phyloP scores from a whole-genome alignment of 2,113 vertebrate genomes.

The Gambusia holbrooki region DNA sequence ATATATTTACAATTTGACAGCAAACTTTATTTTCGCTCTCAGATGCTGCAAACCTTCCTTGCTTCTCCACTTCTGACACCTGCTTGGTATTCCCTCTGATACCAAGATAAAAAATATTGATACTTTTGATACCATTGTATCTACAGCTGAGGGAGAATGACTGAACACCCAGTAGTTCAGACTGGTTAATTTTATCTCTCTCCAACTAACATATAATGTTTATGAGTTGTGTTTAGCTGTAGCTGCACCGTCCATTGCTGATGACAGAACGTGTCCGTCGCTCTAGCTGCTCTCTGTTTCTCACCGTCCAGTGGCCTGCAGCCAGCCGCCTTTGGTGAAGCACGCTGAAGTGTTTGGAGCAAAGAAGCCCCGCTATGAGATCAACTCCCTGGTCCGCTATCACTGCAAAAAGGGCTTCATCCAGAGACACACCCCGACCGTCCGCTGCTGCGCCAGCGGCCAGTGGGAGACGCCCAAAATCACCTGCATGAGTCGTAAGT shows the following conservation, averaged over 20 bases:
- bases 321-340: conserved; percentile 90
- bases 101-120: too few relatives aligned
- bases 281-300: not conserved
- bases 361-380: conserved; percentile 90
- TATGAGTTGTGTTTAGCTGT: not conserved
- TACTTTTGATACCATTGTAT: too few relatives aligned
- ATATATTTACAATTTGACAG: too few relatives aligned
- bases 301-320: conserved; percentile 84
- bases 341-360: conserved; percentile 90
- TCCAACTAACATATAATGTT: not conserved
- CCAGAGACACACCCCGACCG: conserved; percentile 90
- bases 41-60: too few relatives aligned
- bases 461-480: conserved; percentile 93
- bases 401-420: conserved; percentile 94
- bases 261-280: not conserved
- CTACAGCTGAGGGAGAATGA: too few relatives aligned
- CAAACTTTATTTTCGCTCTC: too few relatives aligned
- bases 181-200: too few relatives aligned
- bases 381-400: conserved; percentile 91
- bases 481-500: conserved; percentile 92
- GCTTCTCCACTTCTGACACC: too few relatives aligned
- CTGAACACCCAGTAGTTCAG: too few relatives aligned
- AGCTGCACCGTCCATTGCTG: not conserved
- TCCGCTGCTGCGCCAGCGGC: conserved; percentile 89
- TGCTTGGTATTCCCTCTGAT: too few relatives aligned